phyloP scores from a whole-genome alignment of 1,140 invertebrate species.

The Dermatophagoides farinae region DNA sequence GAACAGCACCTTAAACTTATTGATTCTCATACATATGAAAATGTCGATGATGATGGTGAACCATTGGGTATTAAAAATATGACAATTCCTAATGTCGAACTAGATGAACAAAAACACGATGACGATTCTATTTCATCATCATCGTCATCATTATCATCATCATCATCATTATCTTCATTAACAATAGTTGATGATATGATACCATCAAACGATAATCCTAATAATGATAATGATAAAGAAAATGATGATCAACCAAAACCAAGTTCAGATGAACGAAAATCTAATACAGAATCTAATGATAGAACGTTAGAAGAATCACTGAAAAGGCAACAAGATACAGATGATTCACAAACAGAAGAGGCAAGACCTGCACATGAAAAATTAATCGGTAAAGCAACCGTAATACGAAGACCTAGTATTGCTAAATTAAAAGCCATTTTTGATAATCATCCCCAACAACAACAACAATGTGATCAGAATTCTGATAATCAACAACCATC shows the following conservation, averaged over 20 bases:
- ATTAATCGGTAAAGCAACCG: constrained; percentile 21
- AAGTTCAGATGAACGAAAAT: background rate
- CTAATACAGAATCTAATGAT: too few species aligned
- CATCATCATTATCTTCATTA: background rate
- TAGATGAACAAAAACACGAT: background rate
- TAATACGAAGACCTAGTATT: constrained; percentile 28
- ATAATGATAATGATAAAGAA: background rate
- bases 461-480: background rate
- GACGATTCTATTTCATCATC: background rate
- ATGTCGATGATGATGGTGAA: constrained; percentile 27
- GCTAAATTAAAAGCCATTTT: constrained; percentile 30
- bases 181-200: background rate
- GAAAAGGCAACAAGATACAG: background rate
- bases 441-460: constrained; percentile 21
- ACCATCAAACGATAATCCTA: background rate
- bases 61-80: background rate
- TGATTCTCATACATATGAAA: constrained; percentile 37
- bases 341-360: background rate
- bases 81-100: background rate
- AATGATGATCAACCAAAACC: background rate
- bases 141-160: background rate
- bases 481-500: background rate
- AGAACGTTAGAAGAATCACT: background rate
- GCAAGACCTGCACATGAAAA: constrained; percentile 15
- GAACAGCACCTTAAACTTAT: constrained; percentile 34